Percentiles rank a stretch among this genome's conserved stretches.
These are phyloP conservation scores for Arbacia lixula DNA, from an alignment of 53 echinoderm and acorn worm genomes.

Conservation along the genomic window DNA sequence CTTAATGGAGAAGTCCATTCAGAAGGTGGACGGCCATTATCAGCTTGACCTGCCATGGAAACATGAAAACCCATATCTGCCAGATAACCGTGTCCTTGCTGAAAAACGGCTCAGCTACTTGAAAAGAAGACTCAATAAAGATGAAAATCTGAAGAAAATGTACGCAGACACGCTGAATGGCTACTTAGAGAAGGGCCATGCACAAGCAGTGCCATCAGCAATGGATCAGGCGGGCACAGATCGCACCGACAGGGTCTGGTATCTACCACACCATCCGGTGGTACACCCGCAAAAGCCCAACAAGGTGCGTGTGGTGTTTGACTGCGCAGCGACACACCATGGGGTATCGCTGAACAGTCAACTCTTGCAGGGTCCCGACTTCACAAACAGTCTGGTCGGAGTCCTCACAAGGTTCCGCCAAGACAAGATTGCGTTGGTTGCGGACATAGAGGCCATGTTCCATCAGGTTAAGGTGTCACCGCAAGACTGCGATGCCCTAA, in stretches of 20 bases:
- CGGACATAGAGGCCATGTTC: constrained; percentile 68
- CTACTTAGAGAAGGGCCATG: too few relatives aligned
- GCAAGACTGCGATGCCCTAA: constrained; percentile 24
- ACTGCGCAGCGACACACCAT: constrained; percentile 43
- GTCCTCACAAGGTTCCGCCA: constrained; percentile 53
- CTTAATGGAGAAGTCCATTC: constrained; percentile 46
- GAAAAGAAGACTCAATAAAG: too few relatives aligned
- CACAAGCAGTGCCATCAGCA: too few relatives aligned
- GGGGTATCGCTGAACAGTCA: constrained; percentile 48
- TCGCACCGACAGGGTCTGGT: too few relatives aligned
- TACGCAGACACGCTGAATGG: too few relatives aligned
- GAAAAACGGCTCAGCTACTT: too few relatives aligned
- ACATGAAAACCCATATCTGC: too few relatives aligned
- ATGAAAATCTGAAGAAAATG: too few relatives aligned
- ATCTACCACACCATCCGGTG: constrained; percentile 59
- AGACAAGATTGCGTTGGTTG: constrained; percentile 37
- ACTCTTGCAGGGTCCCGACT: constrained; percentile 45
- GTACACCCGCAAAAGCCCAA: constrained; percentile 55
- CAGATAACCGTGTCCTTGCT: too few relatives aligned
- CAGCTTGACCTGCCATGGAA: too few relatives aligned
- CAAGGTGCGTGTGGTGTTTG: constrained; percentile 59
- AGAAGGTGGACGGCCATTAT: constrained; percentile 53
- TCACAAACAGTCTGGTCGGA: constrained; percentile 48
- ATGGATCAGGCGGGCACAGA: too few relatives aligned
- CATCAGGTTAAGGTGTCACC: constrained; percentile 57